A percentile compares a stretch with the other conserved stretches of the same genome.
Conservation (phyloP, 2,797 vertebrate species). For the Hemibagrus guttatus region DNA sequence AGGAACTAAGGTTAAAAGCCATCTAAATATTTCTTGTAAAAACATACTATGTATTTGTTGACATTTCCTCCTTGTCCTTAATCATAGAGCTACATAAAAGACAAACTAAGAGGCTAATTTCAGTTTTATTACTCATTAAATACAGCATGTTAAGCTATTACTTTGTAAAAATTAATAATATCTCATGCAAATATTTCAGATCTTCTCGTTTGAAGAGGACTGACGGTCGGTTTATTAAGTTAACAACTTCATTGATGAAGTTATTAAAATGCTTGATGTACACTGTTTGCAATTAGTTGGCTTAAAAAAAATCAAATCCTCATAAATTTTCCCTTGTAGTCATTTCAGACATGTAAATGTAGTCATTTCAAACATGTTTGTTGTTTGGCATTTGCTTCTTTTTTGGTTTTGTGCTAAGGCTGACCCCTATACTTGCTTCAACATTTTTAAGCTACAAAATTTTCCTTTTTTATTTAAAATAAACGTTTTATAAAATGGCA, state of each 20-base stretch:
- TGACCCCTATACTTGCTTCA: not conserved
- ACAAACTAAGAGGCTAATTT: not conserved
- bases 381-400: conserved; percentile 8
- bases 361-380: not conserved
- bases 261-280: not conserved
- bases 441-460: not conserved
- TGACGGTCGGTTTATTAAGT: conserved; percentile 23
- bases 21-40: conserved; percentile 53
- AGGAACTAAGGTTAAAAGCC: conserved; percentile 37
- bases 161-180: conserved; percentile 3
- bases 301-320: not conserved
- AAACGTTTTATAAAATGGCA: not conserved
- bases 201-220: conserved; percentile 6
- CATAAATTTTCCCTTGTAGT: not conserved
- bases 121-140: not conserved
- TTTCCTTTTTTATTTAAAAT: not conserved
- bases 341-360: conserved; percentile 15
- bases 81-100: not conserved
- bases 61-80: not conserved
- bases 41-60: conserved; percentile 37
- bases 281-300: conserved; percentile 16
- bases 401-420: not conserved
- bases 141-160: not conserved
- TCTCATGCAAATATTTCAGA: conserved; percentile 24
- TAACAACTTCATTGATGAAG: not conserved